Evolutionary conservation across 2,797 vertebrate species (phyloP).

Genomic region (Falco concolor): DNA sequence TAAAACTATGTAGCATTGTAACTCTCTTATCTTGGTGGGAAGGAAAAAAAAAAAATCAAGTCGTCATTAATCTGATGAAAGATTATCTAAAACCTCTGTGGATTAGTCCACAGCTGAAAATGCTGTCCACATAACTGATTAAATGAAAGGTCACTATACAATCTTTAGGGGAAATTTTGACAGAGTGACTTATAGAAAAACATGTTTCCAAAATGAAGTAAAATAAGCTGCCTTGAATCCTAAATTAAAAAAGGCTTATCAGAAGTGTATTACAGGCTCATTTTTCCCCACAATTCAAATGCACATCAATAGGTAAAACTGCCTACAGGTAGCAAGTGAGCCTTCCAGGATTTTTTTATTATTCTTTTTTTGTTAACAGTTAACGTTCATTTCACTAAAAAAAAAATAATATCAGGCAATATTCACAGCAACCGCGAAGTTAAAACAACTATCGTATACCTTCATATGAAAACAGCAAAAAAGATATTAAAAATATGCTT

Average conservation of each 20-base stretch:
- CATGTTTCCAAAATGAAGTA: background rate
- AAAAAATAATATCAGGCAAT: background rate
- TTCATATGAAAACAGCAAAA: background rate
- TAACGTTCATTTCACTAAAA: background rate
- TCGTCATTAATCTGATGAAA: conserved; percentile 28
- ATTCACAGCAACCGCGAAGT: background rate
- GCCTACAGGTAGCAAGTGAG: background rate
- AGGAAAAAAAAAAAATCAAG: background rate
- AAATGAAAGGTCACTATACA: conserved; percentile 19
- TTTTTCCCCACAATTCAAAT: background rate
- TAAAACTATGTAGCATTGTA: background rate
- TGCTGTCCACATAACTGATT: background rate
- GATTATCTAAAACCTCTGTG: background rate
- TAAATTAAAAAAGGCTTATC: background rate
- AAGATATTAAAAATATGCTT: background rate
- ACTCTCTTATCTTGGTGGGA: background rate
- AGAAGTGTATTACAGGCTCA: background rate
- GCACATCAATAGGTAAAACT: background rate
- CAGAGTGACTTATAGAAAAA: background rate
- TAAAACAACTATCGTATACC: background rate
- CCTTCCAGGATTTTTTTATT: background rate
- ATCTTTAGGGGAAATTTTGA: background rate
- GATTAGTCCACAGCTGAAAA: conserved; percentile 1
- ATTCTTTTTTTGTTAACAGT: too few relatives aligned
- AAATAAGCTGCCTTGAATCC: background rate